Evolutionary conservation across 2,113 vertebrate genomes (phyloP), one percentile per base, ranked within the genome.

Genomic region (Sylvia atricapilla): DNA sequence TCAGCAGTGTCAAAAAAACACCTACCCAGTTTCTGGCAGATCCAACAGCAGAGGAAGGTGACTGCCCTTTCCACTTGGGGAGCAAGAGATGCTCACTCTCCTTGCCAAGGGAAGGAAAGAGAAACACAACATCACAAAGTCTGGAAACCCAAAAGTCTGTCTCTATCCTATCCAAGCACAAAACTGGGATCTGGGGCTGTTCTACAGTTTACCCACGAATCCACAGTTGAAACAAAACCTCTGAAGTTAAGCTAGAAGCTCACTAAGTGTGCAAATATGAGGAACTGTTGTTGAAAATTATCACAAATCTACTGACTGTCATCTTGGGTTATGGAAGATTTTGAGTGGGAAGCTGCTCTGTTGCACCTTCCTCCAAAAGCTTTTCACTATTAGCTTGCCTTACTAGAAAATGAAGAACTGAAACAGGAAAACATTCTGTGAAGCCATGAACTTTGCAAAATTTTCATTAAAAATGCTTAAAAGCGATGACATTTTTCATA

Each of bases 51-150:
- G 53, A 60, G 15, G 24, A 80, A 73, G 21, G 39, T 59, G 30
- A 18, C 35, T 59, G 33, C 28, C 15, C 37, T 77, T 68, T 55
- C 22, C 22, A 44, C 30, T 30, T 27, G 13, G 10, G 8, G 9
- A 41, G 11, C 2, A 10, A 60, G 62, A 28, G 27, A 5, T 12
- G 0, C 28, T 78, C 25, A 11, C 25, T 63, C 15, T 72, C 43
- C 46, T 80, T 80, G 27, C 21, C 21, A 53, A 70, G 21, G 30
- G 20, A 74, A 80, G 0, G 1, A 72, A 79, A 22, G 21, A 58
- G 15, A 79, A 90, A 66, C 0, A 0, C 20, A 84, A 4, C 4
- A 47, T 17, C 24, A 2, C 0, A 0, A 23, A 50, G 7, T 2
- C 10, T 52, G 47, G 74, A 83, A 84, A 77, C 27, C 7, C 8